Percentiles rank a stretch among this genome's conserved stretches.
Evolutionary conservation across 2,113 vertebrate species (phyloP).

Genomic region (Barnardius zonarius): DNA sequence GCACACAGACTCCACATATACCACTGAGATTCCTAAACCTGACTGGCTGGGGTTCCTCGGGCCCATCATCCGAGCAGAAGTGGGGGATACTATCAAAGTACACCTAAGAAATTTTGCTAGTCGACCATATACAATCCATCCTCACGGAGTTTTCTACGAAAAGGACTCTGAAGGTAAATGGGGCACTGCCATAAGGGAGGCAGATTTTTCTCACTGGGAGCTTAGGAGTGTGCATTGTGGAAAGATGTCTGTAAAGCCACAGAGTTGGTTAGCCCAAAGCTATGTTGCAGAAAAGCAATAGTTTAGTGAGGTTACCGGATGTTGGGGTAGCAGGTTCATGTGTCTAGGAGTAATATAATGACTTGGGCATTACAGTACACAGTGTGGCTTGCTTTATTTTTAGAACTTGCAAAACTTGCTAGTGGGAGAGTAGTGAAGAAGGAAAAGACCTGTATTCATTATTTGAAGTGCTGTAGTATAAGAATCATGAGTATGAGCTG

Average conservation of each 20-base stretch:
- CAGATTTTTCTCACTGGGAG: not conserved
- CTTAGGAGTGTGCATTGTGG: not conserved
- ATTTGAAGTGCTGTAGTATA: not conserved
- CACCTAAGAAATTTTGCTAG: conserved; percentile 84
- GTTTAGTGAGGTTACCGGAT: not conserved
- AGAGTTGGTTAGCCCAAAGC: not conserved
- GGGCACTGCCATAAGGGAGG: not conserved
- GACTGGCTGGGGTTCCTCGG: conserved; percentile 88
- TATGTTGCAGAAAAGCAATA: not conserved
- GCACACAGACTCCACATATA: conserved; percentile 80
- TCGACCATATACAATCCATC: conserved; percentile 79
- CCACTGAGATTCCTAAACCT: conserved; percentile 77
- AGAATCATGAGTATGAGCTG: not conserved
- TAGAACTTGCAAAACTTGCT: not conserved
- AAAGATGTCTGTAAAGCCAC: not conserved
- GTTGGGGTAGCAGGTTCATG: not conserved
- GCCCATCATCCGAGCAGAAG: conserved; percentile 84
- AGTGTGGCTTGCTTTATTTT: not conserved
- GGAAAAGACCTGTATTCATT: not conserved
- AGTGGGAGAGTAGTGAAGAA: not conserved
- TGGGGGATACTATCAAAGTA: conserved; percentile 81
- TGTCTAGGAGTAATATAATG: not conserved
- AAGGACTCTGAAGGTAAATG: conserved; percentile 80
- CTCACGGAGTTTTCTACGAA: conserved; percentile 78
- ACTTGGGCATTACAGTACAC: not conserved